Base-by-base conservation (phyloP, 2,888 invertebrate species). In the Rhagonycha fulva region DNA sequence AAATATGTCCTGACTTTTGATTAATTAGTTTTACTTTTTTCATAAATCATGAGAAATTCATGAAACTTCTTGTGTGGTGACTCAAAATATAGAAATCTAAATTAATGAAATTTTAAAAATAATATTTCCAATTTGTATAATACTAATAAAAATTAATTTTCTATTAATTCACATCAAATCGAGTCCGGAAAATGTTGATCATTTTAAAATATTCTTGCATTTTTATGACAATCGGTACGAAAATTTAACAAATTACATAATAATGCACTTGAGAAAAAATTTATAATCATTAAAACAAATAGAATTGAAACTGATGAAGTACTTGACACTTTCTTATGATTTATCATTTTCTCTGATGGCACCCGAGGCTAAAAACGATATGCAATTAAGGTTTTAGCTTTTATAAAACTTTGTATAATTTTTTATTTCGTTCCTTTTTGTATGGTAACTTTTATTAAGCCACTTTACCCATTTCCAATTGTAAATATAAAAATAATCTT, bases 211-310 rank as follows among this genome's bases (percentile, higher is more conserved):
- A 7, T 47, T 47, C 47, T 47, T 9, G 47, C 12, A 47, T 47
- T 47, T 47, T 47, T 47, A n/a, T n/a, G 4, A 47, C n/a, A 47
- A n/a, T 47, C n/a, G 7, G n/a, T 47, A 47, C n/a, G 47, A 47
- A 47, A 47, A 47, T 9, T 47, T 47, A 47, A 47, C 47, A 47
- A 47, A 47, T 47, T 47, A 74, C 67, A 74, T 61, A 60, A 74
- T 28, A 74, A 74, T 67, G 66, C 61, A 72, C 76, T 72, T 28
- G 11, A 23, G 47, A 26, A 66, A 75, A 80, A 80, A 81, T 82
- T 82, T 83, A 82, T 84, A 83, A 83, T 82, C 83, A 84, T 84
- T 83, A 83, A 81, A 81, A 79, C 79, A 82, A 82, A 83, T 82
- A 82, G 80, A 82, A 83, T 83, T 82, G 82, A 82, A 83, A 83